Conservation (phyloP, 2,113 vertebrate genomes). For the Antechinus stuartii region DNA sequence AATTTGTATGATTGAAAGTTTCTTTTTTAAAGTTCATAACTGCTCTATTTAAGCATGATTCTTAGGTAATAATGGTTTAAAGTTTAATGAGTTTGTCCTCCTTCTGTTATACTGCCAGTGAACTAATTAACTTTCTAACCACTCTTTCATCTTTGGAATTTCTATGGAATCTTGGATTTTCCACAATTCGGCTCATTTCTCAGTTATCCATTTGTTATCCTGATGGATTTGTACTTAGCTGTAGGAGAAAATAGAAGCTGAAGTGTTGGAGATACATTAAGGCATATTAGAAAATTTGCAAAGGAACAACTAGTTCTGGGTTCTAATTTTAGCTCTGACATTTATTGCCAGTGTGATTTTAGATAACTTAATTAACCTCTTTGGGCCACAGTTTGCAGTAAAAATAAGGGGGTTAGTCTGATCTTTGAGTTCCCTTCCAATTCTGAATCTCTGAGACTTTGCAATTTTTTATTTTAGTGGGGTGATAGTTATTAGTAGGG, state of each 20-base stretch:
- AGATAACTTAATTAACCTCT: neutral
- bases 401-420: neutral
- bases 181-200: neutral
- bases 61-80: constrained; percentile 8
- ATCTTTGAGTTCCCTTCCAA: neutral
- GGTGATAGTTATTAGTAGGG: neutral
- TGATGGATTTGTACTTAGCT: accelerated
- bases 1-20: constrained; percentile 11
- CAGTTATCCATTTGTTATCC: neutral
- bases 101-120: neutral
- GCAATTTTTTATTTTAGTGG: neutral
- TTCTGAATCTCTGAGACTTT: neutral
- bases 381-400: neutral
- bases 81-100: constrained; percentile 13
- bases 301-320: neutral
- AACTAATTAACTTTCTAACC: constrained; percentile 7
- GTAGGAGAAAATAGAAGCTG: neutral
- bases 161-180: neutral
- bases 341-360: neutral
- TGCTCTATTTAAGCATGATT: constrained; percentile 4
- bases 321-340: neutral
- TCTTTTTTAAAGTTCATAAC: constrained; percentile 18
- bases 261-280: neutral
- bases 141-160: neutral
- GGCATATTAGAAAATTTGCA: neutral